These are phyloP conservation scores for Dastarcus helophoroides DNA, from an alignment of 2,888 invertebrate species.

Conservation along the genomic window DNA sequence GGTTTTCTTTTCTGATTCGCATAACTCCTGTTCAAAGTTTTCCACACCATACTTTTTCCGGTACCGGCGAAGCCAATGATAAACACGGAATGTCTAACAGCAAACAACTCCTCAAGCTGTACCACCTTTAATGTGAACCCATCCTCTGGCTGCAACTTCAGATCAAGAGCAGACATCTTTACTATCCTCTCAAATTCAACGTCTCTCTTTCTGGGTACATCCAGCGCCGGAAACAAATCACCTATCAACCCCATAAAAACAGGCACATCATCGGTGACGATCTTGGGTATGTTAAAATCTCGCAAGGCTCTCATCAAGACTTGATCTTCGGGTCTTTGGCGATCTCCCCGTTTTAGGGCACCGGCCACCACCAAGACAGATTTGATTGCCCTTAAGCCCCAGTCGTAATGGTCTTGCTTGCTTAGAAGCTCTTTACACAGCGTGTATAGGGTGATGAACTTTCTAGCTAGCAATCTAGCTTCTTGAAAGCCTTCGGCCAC, in stretches of 20 bases:
- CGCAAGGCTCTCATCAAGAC: slow-evolving; percentile 86
- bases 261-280: slow-evolving; percentile 81
- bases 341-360: slow-evolving; percentile 70
- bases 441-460: slow-evolving; percentile 88
- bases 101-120: slow-evolving; percentile 84
- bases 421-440: slow-evolving; percentile 82
- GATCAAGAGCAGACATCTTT: slow-evolving; percentile 63
- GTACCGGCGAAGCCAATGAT: slow-evolving; percentile 72
- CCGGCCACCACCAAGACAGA: slow-evolving; percentile 92
- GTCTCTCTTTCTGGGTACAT: slow-evolving; percentile 81
- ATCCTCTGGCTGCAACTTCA: slow-evolving; percentile 83
- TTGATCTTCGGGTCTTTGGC: slow-evolving; percentile 76
- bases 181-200: slow-evolving; percentile 73
- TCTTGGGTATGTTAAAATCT: slow-evolving; percentile 92
- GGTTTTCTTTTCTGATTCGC: slow-evolving; percentile 72
- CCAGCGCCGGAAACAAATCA: slow-evolving; percentile 83
- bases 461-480: slow-evolving; percentile 77
- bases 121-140: slow-evolving; percentile 81
- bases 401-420: slow-evolving; percentile 94
- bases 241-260: slow-evolving; percentile 92
- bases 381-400: slow-evolving; percentile 92
- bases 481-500: slow-evolving; percentile 93
- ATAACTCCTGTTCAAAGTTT: slow-evolving; percentile 75
- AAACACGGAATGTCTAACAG: slow-evolving; percentile 82
- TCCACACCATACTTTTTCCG: slow-evolving; percentile 90